A percentile compares a stretch with the other conserved stretches of the same genome.
These are phyloP conservation scores for Gnathonemus longibarbis DNA, from an alignment of 2,113 vertebrate species.

Conservation along the genomic window DNA sequence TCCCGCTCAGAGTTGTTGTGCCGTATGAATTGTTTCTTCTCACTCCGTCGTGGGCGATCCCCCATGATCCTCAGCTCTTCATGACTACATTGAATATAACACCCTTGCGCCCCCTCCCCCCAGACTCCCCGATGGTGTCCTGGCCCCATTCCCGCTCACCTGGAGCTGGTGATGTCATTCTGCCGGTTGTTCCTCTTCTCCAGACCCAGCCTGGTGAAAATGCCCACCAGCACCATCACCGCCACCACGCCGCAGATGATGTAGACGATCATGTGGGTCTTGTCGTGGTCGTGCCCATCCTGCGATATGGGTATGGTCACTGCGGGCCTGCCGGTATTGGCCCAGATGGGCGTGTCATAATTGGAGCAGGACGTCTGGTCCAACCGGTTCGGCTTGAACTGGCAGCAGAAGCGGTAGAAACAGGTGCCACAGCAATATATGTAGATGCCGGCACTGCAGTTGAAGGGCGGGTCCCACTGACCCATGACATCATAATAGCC, in stretches of 20 bases:
- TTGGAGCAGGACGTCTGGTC: conserved; percentile 88
- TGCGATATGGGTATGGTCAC: conserved; percentile 65
- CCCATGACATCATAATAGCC: conserved; percentile 98
- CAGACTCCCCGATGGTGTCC: neutral
- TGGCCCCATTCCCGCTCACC: conserved; percentile 57
- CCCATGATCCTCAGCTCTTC: neutral
- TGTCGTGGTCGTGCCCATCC: conserved; percentile 67
- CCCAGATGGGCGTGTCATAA: conserved; percentile 85
- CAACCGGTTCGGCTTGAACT: conserved; percentile 80
- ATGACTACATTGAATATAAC: neutral
- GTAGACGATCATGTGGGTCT: conserved; percentile 86
- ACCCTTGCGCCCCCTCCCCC: too few species aligned
- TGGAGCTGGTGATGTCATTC: conserved; percentile 72
- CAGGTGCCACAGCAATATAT: conserved; percentile 93
- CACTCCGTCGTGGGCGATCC: neutral
- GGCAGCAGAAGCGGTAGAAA: conserved; percentile 96
- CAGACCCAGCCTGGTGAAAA: conserved; percentile 84
- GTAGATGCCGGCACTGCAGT: conserved; percentile 87
- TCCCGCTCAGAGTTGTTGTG: neutral
- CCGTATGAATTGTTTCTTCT: neutral
- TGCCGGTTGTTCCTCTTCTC: conserved; percentile 74
- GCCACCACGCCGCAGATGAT: conserved; percentile 89
- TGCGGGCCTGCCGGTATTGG: conserved; percentile 79
- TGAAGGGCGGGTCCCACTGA: conserved; percentile 97
- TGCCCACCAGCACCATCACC: conserved; percentile 85